phyloP scores from a whole-genome alignment of 2,113 vertebrate species.

The Colaptes auratus region DNA sequence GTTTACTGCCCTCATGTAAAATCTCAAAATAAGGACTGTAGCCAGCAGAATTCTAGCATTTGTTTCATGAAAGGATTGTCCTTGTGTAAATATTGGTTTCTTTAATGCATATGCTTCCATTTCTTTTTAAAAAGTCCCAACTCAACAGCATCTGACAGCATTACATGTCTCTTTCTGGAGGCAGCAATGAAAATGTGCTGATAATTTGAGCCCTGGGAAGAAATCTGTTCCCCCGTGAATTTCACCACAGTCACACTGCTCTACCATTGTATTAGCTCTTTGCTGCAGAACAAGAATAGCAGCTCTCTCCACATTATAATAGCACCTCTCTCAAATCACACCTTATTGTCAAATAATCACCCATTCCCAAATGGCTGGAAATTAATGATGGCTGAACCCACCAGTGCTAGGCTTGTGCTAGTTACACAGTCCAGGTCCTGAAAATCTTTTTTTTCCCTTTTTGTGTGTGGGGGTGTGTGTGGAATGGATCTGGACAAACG shows the following conservation, averaged over 20 bases:
- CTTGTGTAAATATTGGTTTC: conserved; percentile 58
- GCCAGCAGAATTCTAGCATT: conserved; percentile 41
- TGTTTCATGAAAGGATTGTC: conserved; percentile 52
- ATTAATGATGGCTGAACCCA: conserved; percentile 11
- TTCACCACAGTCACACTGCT: conserved; percentile 49
- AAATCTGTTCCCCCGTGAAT: conserved; percentile 62
- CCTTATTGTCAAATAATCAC: conserved; percentile 39
- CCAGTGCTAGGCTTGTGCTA: not conserved
- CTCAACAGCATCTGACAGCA: conserved; percentile 70
- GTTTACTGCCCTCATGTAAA: conserved; percentile 34
- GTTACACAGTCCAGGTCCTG: not conserved
- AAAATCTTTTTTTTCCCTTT: not conserved
- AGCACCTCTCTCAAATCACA: conserved; percentile 24
- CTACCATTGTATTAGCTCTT: conserved; percentile 67
- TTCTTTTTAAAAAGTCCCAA: conserved; percentile 63
- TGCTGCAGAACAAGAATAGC: conserved; percentile 52
- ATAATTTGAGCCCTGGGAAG: conserved; percentile 75
- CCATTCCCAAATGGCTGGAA: conserved; percentile 38
- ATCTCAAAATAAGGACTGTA: conserved; percentile 20
- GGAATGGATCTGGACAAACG: not conserved
- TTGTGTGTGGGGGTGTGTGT: not conserved
- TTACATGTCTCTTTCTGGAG: conserved; percentile 65
- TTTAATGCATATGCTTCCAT: conserved; percentile 48
- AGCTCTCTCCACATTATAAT: conserved; percentile 46
- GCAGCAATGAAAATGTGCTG: conserved; percentile 66